These are phyloP conservation scores for Aelia acuminata DNA, from an alignment of 2,888 invertebrate species.

Conservation along the genomic window DNA sequence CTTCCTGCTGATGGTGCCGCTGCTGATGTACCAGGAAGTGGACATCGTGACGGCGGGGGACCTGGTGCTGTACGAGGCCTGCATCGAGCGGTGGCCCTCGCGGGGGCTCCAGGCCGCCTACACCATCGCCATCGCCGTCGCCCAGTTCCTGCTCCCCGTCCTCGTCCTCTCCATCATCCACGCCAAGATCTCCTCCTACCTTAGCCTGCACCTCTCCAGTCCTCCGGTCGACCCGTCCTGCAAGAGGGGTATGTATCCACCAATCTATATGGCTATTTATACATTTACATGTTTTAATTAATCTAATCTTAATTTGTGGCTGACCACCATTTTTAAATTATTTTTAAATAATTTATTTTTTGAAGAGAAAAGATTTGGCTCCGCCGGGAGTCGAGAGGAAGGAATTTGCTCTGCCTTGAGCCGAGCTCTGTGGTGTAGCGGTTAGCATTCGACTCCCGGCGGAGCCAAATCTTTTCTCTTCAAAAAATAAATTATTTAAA, in stretches of 20 bases:
- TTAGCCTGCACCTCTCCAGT: slow-evolving; percentile 68
- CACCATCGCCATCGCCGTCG: slow-evolving; percentile 70
- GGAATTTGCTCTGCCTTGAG: too few species aligned
- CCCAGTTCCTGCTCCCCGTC: slow-evolving; percentile 72
- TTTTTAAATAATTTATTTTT: too few species aligned
- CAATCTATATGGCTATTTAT: too few species aligned
- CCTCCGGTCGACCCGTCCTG: slow-evolving; percentile 66
- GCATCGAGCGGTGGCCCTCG: slow-evolving; percentile 69
- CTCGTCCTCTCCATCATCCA: slow-evolving; percentile 71
- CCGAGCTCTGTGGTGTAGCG: too few species aligned
- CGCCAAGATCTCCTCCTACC: slow-evolving; percentile 70
- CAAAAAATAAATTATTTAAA: too few species aligned
- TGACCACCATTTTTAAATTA: too few species aligned
- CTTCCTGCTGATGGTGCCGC: slow-evolving; percentile 70
- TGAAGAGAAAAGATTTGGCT: too few species aligned
- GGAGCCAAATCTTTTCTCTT: too few species aligned
- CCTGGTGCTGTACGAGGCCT: slow-evolving; percentile 68
- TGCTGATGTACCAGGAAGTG: slow-evolving; percentile 70
- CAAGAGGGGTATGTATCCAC: slow-evolving; percentile 67
- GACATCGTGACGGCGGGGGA: slow-evolving; percentile 67
- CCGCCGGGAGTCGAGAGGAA: too few species aligned
- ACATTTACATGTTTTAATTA: too few species aligned
- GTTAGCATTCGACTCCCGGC: too few species aligned
- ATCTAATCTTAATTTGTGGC: too few species aligned
- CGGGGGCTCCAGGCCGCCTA: slow-evolving; percentile 68